Evolutionary conservation across 2,888 invertebrate genomes (phyloP).

Genomic region (Catocala sponsa): DNA sequence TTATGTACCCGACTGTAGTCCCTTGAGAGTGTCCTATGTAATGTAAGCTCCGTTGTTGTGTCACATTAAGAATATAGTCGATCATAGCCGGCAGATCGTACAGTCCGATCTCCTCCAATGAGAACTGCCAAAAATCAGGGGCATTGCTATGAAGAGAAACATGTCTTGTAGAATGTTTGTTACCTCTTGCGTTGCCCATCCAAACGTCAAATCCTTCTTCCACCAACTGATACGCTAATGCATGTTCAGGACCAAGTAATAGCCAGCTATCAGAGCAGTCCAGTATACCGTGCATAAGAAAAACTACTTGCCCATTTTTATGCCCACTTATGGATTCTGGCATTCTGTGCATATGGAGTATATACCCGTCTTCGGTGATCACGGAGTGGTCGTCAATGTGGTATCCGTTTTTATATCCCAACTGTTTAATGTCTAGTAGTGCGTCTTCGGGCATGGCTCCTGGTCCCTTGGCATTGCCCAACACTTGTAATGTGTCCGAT

Average conservation of each 20-base stretch:
- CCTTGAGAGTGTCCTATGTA: conserved; percentile 89
- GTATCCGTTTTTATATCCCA: conserved; percentile 65
- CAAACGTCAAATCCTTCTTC: conserved; percentile 92
- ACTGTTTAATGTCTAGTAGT: conserved; percentile 60
- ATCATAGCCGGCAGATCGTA: conserved; percentile 92
- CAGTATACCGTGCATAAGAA: conserved; percentile 94
- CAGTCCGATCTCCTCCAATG: conserved; percentile 92
- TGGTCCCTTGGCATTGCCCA: conserved; percentile 22
- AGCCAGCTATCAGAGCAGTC: conserved; percentile 66
- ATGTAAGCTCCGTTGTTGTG: conserved; percentile 84
- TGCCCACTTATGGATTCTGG: conserved; percentile 29
- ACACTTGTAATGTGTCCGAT: conserved; percentile 6
- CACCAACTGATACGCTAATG: conserved; percentile 89
- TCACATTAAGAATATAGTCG: conserved; percentile 86
- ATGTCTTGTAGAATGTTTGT: conserved; percentile 75
- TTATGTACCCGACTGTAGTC: conserved; percentile 85
- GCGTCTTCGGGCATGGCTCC: conserved; percentile 59
- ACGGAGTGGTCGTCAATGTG: conserved; percentile 67
- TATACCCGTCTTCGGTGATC: conserved; percentile 70
- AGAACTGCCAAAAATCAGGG: conserved; percentile 76
- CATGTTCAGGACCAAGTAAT: conserved; percentile 89
- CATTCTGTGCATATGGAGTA: conserved; percentile 72
- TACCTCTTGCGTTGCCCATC: conserved; percentile 95
- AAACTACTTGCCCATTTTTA: conserved; percentile 76
- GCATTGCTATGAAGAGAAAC: conserved; percentile 43